These are phyloP conservation scores for Drosophila paulistorum DNA, from an alignment of 1,140 invertebrate genomes.

Conservation along the genomic window DNA sequence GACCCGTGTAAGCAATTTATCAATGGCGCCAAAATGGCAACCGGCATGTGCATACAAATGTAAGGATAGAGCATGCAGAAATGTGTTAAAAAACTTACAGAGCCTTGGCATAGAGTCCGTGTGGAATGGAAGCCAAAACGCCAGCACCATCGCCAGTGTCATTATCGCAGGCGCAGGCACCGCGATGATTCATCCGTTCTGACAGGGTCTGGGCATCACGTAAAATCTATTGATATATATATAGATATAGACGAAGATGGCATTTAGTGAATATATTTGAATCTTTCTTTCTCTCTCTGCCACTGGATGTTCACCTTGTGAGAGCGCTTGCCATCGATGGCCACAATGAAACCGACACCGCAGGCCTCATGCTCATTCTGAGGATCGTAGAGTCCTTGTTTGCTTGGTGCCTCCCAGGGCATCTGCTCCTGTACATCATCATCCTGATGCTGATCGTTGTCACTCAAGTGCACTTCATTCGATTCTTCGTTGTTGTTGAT, in stretches of 20 bases:
- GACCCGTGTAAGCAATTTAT: constrained; percentile 56
- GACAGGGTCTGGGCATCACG: constrained; percentile 96
- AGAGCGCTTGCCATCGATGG: constrained; percentile 96
- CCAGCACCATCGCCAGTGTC: constrained; percentile 99
- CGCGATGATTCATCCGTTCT: constrained; percentile 98
- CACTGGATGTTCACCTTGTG: constrained; percentile 89
- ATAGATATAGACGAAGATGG: not conserved
- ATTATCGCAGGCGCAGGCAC: constrained; percentile 99
- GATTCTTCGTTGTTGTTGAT: constrained; percentile 51
- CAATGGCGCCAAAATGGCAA: constrained; percentile 57
- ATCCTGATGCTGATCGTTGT: constrained; percentile 25
- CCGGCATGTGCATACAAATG: constrained; percentile 34
- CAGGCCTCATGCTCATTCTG: constrained; percentile 97
- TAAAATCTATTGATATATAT: constrained; percentile 88
- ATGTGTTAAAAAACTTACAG: constrained; percentile 84
- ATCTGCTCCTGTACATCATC: constrained; percentile 69
- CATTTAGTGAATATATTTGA: constrained; percentile 1
- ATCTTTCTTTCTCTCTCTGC: not conserved
- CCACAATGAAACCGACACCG: constrained; percentile 99
- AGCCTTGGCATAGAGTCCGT: constrained; percentile 94
- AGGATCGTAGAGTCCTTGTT: constrained; percentile 97
- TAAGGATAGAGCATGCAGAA: constrained; percentile 75
- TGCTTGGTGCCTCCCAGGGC: constrained; percentile 86
- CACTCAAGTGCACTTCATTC: constrained; percentile 68
- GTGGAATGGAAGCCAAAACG: constrained; percentile 97